phyloP scores from a whole-genome alignment of 1,140 invertebrate species.

The Uloborus diversus region DNA sequence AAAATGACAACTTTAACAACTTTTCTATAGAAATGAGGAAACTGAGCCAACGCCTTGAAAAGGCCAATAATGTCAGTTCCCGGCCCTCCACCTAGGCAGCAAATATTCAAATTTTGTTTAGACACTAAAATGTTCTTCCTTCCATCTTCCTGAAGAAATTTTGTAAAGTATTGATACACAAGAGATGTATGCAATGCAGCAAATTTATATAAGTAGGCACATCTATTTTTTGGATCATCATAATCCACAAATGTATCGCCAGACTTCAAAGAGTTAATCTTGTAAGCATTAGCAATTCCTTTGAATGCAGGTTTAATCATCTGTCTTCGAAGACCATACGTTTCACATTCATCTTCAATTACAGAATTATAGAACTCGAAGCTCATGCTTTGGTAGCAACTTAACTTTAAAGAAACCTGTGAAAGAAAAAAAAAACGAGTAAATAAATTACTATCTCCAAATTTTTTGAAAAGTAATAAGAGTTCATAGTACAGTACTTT shows the following conservation, averaged over 20 bases:
- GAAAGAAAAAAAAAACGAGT: no score
- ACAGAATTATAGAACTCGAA: background rate
- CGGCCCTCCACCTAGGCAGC: constrained; percentile 19
- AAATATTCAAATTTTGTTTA: constrained; percentile 9
- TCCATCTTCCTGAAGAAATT: constrained; percentile 4
- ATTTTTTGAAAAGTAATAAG: no score
- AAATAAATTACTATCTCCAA: no score
- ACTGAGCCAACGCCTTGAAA: background rate
- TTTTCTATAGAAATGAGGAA: background rate
- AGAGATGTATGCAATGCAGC: constrained; percentile 7
- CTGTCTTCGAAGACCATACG: background rate
- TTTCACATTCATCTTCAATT: constrained; percentile 21
- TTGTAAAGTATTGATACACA: constrained; percentile 14
- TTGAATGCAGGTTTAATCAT: background rate
- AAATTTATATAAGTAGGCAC: constrained; percentile 35
- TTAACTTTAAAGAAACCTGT: no score
- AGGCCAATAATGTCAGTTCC: constrained; percentile 37
- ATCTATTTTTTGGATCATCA: constrained; percentile 13
- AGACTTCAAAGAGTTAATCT: background rate
- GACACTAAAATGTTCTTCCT: background rate
- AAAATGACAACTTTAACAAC: constrained; percentile 10
- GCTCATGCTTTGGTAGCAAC: no score
- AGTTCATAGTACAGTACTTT: no score
- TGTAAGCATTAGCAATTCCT: constrained; percentile 6
- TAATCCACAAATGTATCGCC: constrained; percentile 17